phyloP scores from a whole-genome alignment of 2,113 vertebrate species.

The Hucho hucho region DNA sequence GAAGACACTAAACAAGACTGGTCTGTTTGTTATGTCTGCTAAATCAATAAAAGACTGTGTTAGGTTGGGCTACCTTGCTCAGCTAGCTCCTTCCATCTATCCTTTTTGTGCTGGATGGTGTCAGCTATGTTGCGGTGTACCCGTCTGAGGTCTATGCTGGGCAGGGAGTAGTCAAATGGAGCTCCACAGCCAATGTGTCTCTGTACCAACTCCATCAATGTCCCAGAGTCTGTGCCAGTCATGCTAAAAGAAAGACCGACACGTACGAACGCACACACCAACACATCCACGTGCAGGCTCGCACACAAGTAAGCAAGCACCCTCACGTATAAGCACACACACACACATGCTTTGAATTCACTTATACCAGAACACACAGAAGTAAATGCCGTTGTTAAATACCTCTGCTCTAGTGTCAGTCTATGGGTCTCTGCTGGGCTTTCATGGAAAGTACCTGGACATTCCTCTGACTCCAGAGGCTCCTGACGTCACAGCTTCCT shows the following conservation, averaged over 20 bases:
- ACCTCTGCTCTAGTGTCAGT: no score
- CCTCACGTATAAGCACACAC: no score
- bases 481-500: no score
- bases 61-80: constrained; percentile 74
- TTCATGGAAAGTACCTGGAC: neutral
- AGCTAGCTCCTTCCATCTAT: constrained; percentile 92
- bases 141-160: constrained; percentile 80
- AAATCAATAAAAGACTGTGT: no score
- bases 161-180: constrained; percentile 81
- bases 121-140: constrained; percentile 83
- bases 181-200: constrained; percentile 74
- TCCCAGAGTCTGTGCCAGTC: constrained; percentile 68
- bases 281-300: no score
- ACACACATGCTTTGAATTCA: neutral
- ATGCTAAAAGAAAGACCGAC: constrained; percentile 64
- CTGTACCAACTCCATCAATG: constrained; percentile 74
- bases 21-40: no score
- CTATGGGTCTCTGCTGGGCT: no score
- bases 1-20: no score
- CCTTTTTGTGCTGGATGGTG: constrained; percentile 90
- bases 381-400: no score
- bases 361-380: neutral
- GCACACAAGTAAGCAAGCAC: no score
- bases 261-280: neutral
- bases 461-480: no score